These are phyloP conservation scores for Ophion slaviceki DNA, from an alignment of 2,888 invertebrate genomes.

Conservation along the genomic window DNA sequence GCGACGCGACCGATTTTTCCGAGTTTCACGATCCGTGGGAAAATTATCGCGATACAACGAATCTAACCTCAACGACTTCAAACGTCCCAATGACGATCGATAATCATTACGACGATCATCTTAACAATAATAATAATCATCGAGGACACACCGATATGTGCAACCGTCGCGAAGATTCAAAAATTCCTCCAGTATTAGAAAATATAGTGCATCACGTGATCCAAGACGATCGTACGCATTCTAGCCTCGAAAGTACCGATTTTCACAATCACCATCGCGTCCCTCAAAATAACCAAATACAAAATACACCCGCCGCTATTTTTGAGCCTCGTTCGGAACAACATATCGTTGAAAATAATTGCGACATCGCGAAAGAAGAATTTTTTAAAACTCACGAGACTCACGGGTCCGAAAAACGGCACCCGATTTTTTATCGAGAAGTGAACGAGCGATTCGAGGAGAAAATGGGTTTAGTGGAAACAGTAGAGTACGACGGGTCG, in stretches of 20 bases:
- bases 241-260: constrained; percentile 56
- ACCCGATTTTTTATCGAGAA: too few species aligned
- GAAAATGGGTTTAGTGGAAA: neutral
- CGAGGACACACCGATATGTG: neutral
- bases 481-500: constrained; percentile 4
- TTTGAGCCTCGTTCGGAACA: neutral
- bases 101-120: neutral
- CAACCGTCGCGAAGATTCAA: constrained; percentile 8
- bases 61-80: neutral
- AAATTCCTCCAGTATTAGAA: constrained; percentile 44
- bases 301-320: neutral
- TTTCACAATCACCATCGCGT: constrained; percentile 57
- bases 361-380: constrained; percentile 31
- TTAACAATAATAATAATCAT: neutral
- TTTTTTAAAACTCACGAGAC: neutral
- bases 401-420: too few species aligned
- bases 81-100: neutral
- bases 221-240: neutral
- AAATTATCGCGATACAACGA: constrained; percentile 80
- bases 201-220: constrained; percentile 8
- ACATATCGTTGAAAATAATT: constrained; percentile 5
- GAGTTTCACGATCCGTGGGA: constrained; percentile 91
- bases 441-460: neutral
- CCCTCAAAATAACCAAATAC: neutral
- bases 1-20: constrained; percentile 76